Evolutionary conservation across 2,888 invertebrate species (phyloP), one percentile per base, ranked within the genome.

Genomic region (Cheilosia pagana): DNA sequence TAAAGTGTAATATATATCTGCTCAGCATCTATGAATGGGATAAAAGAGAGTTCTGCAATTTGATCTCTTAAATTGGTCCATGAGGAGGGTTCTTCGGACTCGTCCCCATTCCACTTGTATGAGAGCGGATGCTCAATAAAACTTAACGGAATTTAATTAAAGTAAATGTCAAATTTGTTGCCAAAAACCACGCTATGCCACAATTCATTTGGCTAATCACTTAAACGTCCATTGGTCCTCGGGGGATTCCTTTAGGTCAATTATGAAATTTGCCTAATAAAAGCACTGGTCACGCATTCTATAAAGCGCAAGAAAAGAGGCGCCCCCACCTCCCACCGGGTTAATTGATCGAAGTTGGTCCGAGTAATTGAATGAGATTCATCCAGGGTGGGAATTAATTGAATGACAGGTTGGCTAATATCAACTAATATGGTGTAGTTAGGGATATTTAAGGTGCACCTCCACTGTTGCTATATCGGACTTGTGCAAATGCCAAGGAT

Each of bases 141-240:
- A 75, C 75, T 79, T 28, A 60, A 63, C 31, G 19, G 75, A 85
- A 79, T 67, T 79, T 79, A 79, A 85, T 85, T 81, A 71, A 81
- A 65, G 63, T 79, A 59, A 85, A 79, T 79, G 65, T 31, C 41
- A 52, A 67, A 52, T 65, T 79, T 39, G 75, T 85, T 50, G 55
- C 35, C 70, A 31, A 65, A 74, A 70, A 67, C 74, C 83, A 83
- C 72, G 77, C 78, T 59, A 76, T 52, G 65, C 10, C 35, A 57
- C 48, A 75, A 85, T 85, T 79, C 72, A 79, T 74, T 85, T 65
- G 23, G 53, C 43, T 76, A 81, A 85, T 85, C 71, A 52, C 59
- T 79, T 48, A 35, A 57, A 79, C 19, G 52, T 48, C 52, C 35
- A 59, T 1, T 16, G 19, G 16, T 50, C 59, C 70, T 79, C 21